phyloP scores from a whole-genome alignment of 92 coral and sea anemone species.

The Phenganax subtilis region DNA sequence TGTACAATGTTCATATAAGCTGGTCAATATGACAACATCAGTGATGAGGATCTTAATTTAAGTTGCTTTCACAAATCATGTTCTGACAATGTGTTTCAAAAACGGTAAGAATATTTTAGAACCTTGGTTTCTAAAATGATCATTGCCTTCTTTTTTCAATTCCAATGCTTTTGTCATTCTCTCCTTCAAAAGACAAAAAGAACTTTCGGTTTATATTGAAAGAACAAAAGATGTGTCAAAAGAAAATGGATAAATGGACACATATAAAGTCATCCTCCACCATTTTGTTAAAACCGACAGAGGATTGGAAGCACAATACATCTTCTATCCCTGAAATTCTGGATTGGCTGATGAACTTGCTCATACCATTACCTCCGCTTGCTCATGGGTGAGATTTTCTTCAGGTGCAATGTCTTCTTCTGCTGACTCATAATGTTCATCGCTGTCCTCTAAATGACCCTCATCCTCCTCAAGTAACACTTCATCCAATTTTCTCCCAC shows the following conservation, averaged over 20 bases:
- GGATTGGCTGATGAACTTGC: too few relatives aligned
- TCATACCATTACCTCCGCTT: constrained; percentile 55
- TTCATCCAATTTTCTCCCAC: constrained; percentile 12
- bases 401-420: constrained; percentile 19
- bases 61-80: background rate
- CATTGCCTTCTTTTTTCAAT: constrained; percentile 73
- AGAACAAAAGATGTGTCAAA: background rate
- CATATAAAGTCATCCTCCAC: too few relatives aligned
- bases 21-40: background rate
- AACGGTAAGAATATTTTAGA: background rate
- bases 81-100: background rate
- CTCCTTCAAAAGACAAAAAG: constrained; percentile 48
- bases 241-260: background rate
- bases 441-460: constrained; percentile 35
- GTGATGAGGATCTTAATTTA: background rate
- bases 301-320: too few relatives aligned
- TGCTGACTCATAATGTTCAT: constrained; percentile 53
- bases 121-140: constrained; percentile 83
- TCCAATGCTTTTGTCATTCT: constrained; percentile 70
- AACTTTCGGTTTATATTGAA: background rate
- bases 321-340: too few relatives aligned
- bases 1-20: background rate
- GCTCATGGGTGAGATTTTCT: constrained; percentile 64
- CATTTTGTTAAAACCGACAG: too few relatives aligned
- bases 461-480: constrained; percentile 23